These are phyloP conservation scores for Apotomis turbidana DNA, from an alignment of 2,888 invertebrate species.

Conservation along the genomic window DNA sequence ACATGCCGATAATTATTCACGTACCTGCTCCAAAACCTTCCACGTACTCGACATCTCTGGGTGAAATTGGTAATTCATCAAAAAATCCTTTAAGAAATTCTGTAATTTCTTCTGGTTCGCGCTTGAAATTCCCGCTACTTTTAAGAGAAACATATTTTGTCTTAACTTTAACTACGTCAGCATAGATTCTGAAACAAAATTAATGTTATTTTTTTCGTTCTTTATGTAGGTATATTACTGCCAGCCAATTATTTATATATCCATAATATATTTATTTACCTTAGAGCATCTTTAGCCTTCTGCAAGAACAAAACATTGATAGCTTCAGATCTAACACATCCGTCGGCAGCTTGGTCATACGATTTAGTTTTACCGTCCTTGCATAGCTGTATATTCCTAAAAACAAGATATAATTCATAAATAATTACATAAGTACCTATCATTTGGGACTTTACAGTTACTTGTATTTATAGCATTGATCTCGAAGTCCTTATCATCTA, in stretches of 20 bases:
- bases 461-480: no score
- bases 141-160: constrained; percentile 81
- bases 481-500: no score
- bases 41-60: constrained; percentile 88
- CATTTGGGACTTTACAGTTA: no score
- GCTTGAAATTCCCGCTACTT: constrained; percentile 82
- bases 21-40: constrained; percentile 92
- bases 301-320: constrained; percentile 87
- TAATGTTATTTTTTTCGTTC: background rate
- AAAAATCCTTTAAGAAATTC: constrained; percentile 83
- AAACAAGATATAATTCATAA: constrained; percentile 14
- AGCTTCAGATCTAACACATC: constrained; percentile 90
- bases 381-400: constrained; percentile 80
- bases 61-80: constrained; percentile 85
- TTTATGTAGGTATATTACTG: no score
- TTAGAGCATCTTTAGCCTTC: constrained; percentile 84
- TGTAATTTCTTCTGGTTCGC: constrained; percentile 76
- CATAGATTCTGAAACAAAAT: constrained; percentile 77
- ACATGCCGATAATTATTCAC: background rate
- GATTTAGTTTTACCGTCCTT: constrained; percentile 92
- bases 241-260: no score
- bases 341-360: constrained; percentile 91
- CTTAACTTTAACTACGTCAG: constrained; percentile 87
- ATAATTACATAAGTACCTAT: no score
- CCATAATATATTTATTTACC: constrained; percentile 48